Percentiles rank a stretch among this genome's conserved stretches.
phyloP scores from a whole-genome alignment of 1,140 invertebrate species.

The Pentalonia nigronervosa region DNA sequence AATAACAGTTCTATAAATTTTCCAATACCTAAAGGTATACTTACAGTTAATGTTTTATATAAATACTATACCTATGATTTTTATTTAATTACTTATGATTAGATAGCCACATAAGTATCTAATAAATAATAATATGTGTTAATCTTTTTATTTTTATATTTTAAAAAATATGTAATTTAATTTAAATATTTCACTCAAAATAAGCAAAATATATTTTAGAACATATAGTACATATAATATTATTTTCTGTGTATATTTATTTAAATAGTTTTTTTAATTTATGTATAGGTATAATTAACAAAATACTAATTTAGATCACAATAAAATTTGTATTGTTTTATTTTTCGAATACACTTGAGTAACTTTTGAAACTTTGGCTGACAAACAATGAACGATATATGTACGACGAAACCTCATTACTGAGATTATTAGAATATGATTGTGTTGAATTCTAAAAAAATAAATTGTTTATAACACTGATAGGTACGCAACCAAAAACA shows the following conservation, averaged over 20 bases:
- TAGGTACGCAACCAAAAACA: background rate
- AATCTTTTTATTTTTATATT: background rate
- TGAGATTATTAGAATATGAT: background rate
- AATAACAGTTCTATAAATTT: too few species aligned
- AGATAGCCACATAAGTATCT: background rate
- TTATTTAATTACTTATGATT: background rate
- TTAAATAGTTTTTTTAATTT: background rate
- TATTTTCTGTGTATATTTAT: background rate
- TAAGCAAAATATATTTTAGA: background rate
- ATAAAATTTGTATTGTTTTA: background rate
- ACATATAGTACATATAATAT: background rate
- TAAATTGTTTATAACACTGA: background rate
- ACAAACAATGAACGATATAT: background rate
- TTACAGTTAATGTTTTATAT: background rate
- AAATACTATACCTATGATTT: background rate
- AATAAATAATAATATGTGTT: too few species aligned
- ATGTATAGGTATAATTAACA: background rate
- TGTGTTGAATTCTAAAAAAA: background rate
- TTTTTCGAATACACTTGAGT: background rate
- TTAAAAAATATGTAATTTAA: background rate
- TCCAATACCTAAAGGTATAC: too few species aligned
- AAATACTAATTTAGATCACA: background rate
- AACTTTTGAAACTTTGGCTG: constrained; percentile 13
- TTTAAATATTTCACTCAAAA: background rate
- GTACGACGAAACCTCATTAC: background rate